These are phyloP conservation scores for Ceratina australensis DNA, from an alignment of 1,140 invertebrate species.

Conservation along the genomic window DNA sequence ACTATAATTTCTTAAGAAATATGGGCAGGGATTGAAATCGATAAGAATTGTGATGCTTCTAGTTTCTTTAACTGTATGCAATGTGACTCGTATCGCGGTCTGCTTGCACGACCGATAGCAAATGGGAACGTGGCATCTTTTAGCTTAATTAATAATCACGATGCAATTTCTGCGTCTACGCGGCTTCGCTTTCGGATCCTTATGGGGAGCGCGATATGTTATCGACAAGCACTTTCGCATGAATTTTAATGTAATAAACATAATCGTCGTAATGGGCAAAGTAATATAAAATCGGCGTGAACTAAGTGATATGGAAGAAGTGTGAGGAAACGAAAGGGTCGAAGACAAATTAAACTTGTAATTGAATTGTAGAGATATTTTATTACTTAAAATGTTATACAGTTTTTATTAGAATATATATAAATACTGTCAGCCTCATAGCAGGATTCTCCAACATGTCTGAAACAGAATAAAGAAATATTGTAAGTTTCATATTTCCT, in stretches of 20 bases:
- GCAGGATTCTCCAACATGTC: background rate
- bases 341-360: background rate
- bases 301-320: no score
- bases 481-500: background rate
- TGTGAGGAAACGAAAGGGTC: background rate
- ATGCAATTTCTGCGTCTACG: conserved; percentile 13
- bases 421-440: no score
- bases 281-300: no score
- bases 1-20: no score
- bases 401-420: background rate
- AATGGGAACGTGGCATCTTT: conserved; percentile 27
- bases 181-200: conserved; percentile 32
- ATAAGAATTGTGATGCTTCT: no score
- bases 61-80: no score
- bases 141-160: conserved; percentile 50
- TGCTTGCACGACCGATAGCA: conserved; percentile 4
- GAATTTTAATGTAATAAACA: conserved; percentile 24
- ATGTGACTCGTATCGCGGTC: background rate
- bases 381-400: background rate
- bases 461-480: conserved; percentile 1
- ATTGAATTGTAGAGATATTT: background rate
- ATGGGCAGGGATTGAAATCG: no score
- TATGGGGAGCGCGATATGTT: conserved; percentile 1
- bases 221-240: conserved; percentile 29
- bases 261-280: no score